A percentile compares a stretch with the other conserved stretches of the same genome.
Conservation (phyloP, 2,888 invertebrate genomes). For the Chorisops tibialis region DNA sequence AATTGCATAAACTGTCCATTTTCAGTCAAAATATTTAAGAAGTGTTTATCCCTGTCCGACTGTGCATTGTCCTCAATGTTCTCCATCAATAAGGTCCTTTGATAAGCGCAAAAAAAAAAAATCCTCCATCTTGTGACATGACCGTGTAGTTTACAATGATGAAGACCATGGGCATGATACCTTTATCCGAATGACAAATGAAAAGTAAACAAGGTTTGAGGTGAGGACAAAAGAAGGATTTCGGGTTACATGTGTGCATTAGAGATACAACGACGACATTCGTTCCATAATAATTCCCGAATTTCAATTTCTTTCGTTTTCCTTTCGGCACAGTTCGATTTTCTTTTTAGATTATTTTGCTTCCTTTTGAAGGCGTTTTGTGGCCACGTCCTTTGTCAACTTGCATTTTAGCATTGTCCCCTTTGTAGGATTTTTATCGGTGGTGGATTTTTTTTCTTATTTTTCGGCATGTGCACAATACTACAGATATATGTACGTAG, state of each 20-base stretch:
- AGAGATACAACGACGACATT: conserved; percentile 21
- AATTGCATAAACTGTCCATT: conserved; percentile 29
- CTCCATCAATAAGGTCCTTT: neutral
- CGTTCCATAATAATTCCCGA: conserved; percentile 22
- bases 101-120: neutral
- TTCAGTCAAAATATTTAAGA: conserved; percentile 27
- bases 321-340: conserved; percentile 1
- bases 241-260: conserved; percentile 23
- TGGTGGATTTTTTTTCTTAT: too few relatives aligned
- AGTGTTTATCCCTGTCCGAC: conserved; percentile 18
- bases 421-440: conserved; percentile 19
- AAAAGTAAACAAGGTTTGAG: conserved; percentile 27
- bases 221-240: conserved; percentile 25
- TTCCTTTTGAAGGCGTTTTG: conserved; percentile 20
- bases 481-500: neutral
- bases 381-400: conserved; percentile 26
- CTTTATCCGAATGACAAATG: conserved; percentile 27
- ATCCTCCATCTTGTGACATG: neutral
- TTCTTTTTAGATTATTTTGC: conserved; percentile 10
- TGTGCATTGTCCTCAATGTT: neutral
- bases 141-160: neutral
- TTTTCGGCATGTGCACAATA: neutral
- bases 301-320: conserved; percentile 20
- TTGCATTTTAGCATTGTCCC: conserved; percentile 21
- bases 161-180: conserved; percentile 9